Evolutionary conservation across 2,113 vertebrate species (phyloP).

Genomic region (Lepus europaeus): DNA sequence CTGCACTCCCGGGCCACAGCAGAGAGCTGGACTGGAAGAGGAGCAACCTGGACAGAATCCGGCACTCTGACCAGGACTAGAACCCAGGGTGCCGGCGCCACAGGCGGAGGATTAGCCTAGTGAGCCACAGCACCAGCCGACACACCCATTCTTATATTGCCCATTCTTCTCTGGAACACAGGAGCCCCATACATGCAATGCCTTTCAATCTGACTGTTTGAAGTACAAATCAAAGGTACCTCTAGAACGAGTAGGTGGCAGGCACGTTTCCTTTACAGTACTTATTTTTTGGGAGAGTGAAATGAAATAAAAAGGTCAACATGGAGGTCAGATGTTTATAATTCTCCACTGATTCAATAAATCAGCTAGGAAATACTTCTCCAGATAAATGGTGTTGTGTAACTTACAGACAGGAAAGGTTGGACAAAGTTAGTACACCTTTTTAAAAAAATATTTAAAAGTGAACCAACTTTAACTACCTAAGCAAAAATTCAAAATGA

Average conservation of each 20-base stretch:
- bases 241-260: conserved; percentile 54
- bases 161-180: background rate
- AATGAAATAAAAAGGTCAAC: conserved; percentile 67
- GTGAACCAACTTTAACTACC: conserved; percentile 51
- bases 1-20: too few relatives aligned
- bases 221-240: conserved; percentile 55
- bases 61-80: too few relatives aligned
- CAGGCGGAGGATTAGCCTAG: too few relatives aligned
- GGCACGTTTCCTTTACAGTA: conserved; percentile 11
- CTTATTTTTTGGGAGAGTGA: conserved; percentile 46
- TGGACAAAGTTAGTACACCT: conserved; percentile 39
- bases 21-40: too few relatives aligned
- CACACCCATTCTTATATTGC: conserved; percentile 19
- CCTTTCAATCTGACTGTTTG: conserved; percentile 58
- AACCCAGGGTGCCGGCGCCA: too few relatives aligned
- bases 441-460: conserved; percentile 58
- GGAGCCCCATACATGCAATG: conserved; percentile 6
- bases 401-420: conserved; percentile 72
- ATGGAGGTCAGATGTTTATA: conserved; percentile 67
- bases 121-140: background rate
- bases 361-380: conserved; percentile 57
- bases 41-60: too few relatives aligned
- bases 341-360: conserved; percentile 52
- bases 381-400: conserved; percentile 68
- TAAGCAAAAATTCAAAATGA: conserved; percentile 67